phyloP scores from a whole-genome alignment of 2,888 invertebrate species.

The Tinea semifulvella region DNA sequence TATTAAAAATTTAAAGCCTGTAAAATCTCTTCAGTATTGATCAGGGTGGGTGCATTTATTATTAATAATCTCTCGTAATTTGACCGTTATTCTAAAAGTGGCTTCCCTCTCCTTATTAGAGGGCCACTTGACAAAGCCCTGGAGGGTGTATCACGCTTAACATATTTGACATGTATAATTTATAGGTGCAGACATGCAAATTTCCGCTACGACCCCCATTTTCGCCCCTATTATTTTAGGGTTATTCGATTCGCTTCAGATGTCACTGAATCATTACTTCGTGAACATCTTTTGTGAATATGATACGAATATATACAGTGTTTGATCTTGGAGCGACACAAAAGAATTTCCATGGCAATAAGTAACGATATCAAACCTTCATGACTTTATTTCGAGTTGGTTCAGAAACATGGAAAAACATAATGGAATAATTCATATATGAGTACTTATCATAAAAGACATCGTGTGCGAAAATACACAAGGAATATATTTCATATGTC shows the following conservation, averaged over 20 bases:
- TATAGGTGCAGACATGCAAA: slow-evolving; percentile 42
- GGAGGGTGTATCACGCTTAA: slow-evolving; percentile 37
- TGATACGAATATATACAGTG: slow-evolving; percentile 30
- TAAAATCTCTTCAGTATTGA: slow-evolving; percentile 1
- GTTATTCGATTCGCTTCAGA: slow-evolving; percentile 29
- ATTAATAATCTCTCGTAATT: slow-evolving; percentile 27
- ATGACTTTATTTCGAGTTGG: slow-evolving; percentile 1
- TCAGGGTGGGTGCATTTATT: slow-evolving; percentile 10
- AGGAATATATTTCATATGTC: background rate
- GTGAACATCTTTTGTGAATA: slow-evolving; percentile 37
- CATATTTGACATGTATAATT: slow-evolving; percentile 46
- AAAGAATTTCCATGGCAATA: slow-evolving; percentile 31
- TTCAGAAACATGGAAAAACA: slow-evolving; percentile 4
- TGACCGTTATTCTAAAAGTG: slow-evolving; percentile 31
- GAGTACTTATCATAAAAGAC: slow-evolving; percentile 1
- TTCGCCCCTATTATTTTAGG: slow-evolving; percentile 31
- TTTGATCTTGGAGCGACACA: slow-evolving; percentile 34
- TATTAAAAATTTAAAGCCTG: slow-evolving; percentile 7
- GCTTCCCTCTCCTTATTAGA: slow-evolving; percentile 36
- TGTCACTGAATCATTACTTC: slow-evolving; percentile 34
- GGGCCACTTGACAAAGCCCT: slow-evolving; percentile 33
- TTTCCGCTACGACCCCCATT: slow-evolving; percentile 21
- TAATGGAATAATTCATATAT: slow-evolving; percentile 9
- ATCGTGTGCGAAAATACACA: slow-evolving; percentile 5
- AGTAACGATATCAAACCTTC: slow-evolving; percentile 23